These are phyloP conservation scores for Aphaenogaster rudis DNA, from an alignment of 1,140 invertebrate species.

Conservation along the genomic window DNA sequence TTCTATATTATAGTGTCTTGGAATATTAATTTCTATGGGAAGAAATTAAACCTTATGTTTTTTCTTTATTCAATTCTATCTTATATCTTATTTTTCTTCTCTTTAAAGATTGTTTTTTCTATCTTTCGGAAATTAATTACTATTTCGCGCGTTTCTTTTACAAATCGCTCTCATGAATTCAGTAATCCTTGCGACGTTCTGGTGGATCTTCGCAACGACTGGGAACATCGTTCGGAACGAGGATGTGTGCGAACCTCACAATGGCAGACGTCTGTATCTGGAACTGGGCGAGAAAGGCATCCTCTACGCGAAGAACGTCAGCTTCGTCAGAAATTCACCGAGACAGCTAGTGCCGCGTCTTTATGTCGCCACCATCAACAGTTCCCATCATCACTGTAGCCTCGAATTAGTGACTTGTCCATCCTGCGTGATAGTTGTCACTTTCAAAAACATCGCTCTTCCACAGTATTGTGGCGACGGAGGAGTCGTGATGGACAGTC, in stretches of 20 bases:
- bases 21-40: conserved; percentile 1
- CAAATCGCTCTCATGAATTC: neutral
- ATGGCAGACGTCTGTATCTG: conserved; percentile 88
- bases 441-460: conserved; percentile 87
- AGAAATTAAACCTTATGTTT: neutral
- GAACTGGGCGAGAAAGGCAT: conserved; percentile 89
- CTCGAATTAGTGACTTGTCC: conserved; percentile 91
- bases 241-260: conserved; percentile 89
- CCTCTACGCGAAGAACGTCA: conserved; percentile 88
- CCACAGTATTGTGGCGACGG: conserved; percentile 84
- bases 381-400: conserved; percentile 88
- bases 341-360: conserved; percentile 70
- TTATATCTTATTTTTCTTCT: neutral
- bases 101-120: neutral
- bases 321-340: conserved; percentile 80
- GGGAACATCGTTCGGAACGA: conserved; percentile 83
- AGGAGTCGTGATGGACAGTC: conserved; percentile 82
- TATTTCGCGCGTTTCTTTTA: neutral
- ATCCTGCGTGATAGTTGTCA: conserved; percentile 90
- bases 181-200: conserved; percentile 59
- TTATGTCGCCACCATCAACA: conserved; percentile 77
- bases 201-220: conserved; percentile 50
- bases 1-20: neutral
- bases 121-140: neutral
- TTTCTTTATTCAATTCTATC: neutral